Evolutionary conservation across 2,888 invertebrate genomes (phyloP), one percentile per base, ranked within the genome.

Genomic region (Autographa pulchrina): DNA sequence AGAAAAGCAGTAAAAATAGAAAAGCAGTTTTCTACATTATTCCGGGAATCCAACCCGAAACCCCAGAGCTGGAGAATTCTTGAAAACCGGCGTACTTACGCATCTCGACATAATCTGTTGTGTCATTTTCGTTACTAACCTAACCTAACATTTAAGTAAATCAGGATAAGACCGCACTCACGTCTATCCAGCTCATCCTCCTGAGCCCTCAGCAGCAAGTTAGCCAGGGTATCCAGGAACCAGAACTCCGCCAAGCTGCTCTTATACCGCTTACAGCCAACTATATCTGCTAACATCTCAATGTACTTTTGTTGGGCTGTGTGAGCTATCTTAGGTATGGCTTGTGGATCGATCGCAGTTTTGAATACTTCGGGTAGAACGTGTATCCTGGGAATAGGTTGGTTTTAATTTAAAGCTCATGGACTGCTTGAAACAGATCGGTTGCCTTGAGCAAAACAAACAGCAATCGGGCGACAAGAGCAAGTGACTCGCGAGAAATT

Each of bases 221-320:
- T 93, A 0, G 96, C 94, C 72, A 96, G 35, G 0, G 94, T 95
- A 52, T 96, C 96, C 81, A 96, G 78, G 68, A 96, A 96, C 96
- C 96, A 96, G 82, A 87, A 96, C 67, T 96, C 96, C 0, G 95
- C 92, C 68, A 96, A 78, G 66, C 94, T 96, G 20, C 87, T 92
- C 67, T 85, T 90, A 68, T 94, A 96, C 58, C 88, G 86, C 2
- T 73, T 87, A 58, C 96, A 94, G 0, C 95, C 96, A 0, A 95
- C 87, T 25, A 94, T 74, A 0, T 90, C 86, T 0, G 91, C 96
- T 66, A 96, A 76, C 5, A 90, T 85, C n/a, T 94, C 94, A 8
- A 96, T 95, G 70, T 92, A 94, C 73, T 86, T 91, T 78, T 92
- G 89, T 16, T 86, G 91, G 0, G 93, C 81, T 0, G 94, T 94